Evolutionary conservation across 2,888 invertebrate species (phyloP), one percentile per base, ranked within the genome.

Genomic region (Chalcis sispes): DNA sequence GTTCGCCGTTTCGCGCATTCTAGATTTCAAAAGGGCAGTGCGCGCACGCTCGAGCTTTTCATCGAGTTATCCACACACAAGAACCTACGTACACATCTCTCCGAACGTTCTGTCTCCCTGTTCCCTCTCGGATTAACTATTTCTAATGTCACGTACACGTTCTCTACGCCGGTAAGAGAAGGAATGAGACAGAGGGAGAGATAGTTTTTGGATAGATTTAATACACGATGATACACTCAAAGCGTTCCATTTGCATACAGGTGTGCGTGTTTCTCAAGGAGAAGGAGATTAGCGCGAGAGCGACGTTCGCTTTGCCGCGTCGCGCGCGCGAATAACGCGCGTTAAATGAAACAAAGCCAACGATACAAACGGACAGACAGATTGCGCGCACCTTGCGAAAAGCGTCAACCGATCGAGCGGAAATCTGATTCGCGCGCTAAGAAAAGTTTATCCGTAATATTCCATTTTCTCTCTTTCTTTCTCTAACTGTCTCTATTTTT

Each of bases 1-100:
- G 54, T 29, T 29, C 46, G 64, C 72, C 56, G 56, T 67, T 74
- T 46, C 61, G 54, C 42, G 52, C 52, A 52, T 54, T 66, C 66
- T 27, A 59, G 59, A 66, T 73, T 73, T 66, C 66, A 59, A 59
- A 73, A 66, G 58, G 42, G 32, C 32, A 27, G 58, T 32, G 23
- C 27, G 52, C 20, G 8, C 59, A 13, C 48, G 25, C 62, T 10
- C 46, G 42, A 54, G 71, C 71, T 71, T 62, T 71, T 62, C 71
- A 71, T 71, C 42, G 52, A 54, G 62, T 52, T 62, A 71, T 18
- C 4, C 32, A 20, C 62, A 27, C 36, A 0, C 18, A 3, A 29
- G 36, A 20, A 3, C 48, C 18, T 27, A 32, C 13, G 32, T 50
- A 42, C 15, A 27, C 25, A 13, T 2, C 10, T 25, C 1, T n/a